Evolutionary conservation across 1,140 invertebrate species (phyloP), one percentile per base, ranked within the genome.

Genomic region (Drosophila pachea): DNA sequence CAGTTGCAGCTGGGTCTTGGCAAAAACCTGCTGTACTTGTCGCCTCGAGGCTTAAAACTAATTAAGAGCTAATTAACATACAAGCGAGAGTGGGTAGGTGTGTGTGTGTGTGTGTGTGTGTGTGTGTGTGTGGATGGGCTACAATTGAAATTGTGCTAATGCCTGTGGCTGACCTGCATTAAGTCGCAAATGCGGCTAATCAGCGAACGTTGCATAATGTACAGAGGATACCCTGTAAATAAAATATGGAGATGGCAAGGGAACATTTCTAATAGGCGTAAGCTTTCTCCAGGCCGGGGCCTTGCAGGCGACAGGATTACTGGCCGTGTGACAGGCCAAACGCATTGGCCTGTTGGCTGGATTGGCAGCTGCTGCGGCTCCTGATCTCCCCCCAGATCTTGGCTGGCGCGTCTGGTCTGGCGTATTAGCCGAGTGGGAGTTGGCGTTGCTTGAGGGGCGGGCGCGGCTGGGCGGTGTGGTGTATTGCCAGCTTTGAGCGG

Each of bases 61-160:
- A 76, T 76, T 76, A 76, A 76, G 49, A 59, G 33, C 68, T 67
- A 70, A 76, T 76, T 76, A 76, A 60, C 74, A 74, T 74, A 74
- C 48, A 49, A 53, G 54, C 55, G 16, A 47, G 11, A 60, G 58
- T 32, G 38, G 22, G n/a, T 14, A 2, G n/a, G 11, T 14, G 12
- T 6, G 35, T 36, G 35, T 1, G 1, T 0, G 14, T 35, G 31
- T 7, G 7, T 22, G 7, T 50, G 32, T 31, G 65, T 58, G 32
- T 22, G 36, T 48, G 35, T 32, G 55, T 32, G n/a, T 45, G 61
- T 33, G 22, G 7, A 33, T 5, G 62, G 31, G 52, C 52, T 35
- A 16, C 33, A 68, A 58, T 68, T 56, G 7, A 29, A 75, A 73
- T 14, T 68, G 70, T 63, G 73, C 59, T 68, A 75, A 75, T 75